Evolutionary conservation across 2,888 invertebrate species (phyloP).

Genomic region (Cataglyphis altisquamis): DNA sequence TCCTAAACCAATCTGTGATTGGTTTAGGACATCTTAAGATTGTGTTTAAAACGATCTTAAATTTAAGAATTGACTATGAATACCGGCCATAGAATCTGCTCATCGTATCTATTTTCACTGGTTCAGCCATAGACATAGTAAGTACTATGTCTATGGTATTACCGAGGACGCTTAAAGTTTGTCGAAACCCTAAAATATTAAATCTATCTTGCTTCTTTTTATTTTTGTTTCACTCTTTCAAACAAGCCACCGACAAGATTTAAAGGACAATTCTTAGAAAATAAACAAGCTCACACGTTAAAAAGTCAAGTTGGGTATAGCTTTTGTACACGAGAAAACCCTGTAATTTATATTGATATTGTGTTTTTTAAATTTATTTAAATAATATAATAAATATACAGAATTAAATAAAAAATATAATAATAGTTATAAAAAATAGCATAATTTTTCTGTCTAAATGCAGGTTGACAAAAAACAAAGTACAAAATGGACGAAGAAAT

Average conservation of each 20-base stretch:
- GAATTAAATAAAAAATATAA: neutral
- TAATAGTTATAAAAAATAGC: neutral
- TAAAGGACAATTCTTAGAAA: neutral
- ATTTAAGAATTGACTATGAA: too few relatives aligned
- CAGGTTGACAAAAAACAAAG: slow-evolving; percentile 64
- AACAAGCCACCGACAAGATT: neutral
- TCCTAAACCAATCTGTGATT: too few relatives aligned
- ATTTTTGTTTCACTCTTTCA: neutral
- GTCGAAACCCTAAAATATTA: neutral
- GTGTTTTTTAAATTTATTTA: neutral
- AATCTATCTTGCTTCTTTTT: neutral
- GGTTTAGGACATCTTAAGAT: too few relatives aligned
- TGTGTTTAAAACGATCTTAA: too few relatives aligned
- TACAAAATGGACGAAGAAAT: slow-evolving; percentile 86
- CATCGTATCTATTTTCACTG: too few relatives aligned
- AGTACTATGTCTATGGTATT: neutral
- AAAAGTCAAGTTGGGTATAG: neutral
- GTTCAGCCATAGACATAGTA: too few relatives aligned
- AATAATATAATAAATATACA: neutral
- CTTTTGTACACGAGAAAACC: neutral
- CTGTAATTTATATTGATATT: neutral
- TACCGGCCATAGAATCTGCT: too few relatives aligned
- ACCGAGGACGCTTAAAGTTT: neutral
- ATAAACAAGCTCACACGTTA: neutral
- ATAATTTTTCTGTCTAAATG: slow-evolving; percentile 57